Evolutionary conservation across 2,797 vertebrate species (phyloP).

Genomic region (Eurystomus glaucurus): DNA sequence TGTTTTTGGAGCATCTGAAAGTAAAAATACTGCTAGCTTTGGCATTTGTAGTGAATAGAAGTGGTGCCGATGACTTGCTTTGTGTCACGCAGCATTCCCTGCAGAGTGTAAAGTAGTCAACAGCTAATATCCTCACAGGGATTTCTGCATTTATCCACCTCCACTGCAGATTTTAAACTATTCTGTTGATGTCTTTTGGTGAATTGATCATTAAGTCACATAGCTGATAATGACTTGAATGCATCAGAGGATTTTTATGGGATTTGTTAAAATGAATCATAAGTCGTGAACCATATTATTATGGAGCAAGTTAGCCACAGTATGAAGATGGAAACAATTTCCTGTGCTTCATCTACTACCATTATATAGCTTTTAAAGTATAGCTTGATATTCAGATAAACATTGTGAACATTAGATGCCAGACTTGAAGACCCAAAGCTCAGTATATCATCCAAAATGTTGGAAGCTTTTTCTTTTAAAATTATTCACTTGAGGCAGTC

Average conservation of each 20-base stretch:
- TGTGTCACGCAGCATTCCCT: neutral
- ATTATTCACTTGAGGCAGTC: neutral
- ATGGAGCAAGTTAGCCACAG: neutral
- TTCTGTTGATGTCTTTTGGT: slow-evolving; percentile 23
- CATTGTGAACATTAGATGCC: neutral
- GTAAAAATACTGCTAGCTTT: neutral
- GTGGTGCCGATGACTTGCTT: neutral
- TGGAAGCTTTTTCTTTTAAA: slow-evolving; percentile 6
- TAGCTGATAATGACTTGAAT: slow-evolving; percentile 17
- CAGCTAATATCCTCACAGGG: neutral
- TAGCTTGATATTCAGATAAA: slow-evolving; percentile 23
- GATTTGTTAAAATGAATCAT: neutral
- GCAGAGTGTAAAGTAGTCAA: neutral
- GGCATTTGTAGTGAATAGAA: neutral
- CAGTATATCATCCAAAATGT: neutral
- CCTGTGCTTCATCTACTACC: neutral
- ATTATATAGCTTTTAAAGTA: neutral
- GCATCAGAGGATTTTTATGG: slow-evolving; percentile 52
- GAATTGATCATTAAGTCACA: slow-evolving; percentile 67
- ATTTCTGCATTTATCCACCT: slow-evolving; percentile 22
- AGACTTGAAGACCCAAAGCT: neutral
- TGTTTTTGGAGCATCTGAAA: neutral
- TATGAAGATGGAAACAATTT: neutral
- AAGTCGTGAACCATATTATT: neutral
- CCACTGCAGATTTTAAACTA: slow-evolving; percentile 1